Base-by-base conservation (phyloP, 2,797 vertebrate genomes). In the Mallotus villosus region DNA sequence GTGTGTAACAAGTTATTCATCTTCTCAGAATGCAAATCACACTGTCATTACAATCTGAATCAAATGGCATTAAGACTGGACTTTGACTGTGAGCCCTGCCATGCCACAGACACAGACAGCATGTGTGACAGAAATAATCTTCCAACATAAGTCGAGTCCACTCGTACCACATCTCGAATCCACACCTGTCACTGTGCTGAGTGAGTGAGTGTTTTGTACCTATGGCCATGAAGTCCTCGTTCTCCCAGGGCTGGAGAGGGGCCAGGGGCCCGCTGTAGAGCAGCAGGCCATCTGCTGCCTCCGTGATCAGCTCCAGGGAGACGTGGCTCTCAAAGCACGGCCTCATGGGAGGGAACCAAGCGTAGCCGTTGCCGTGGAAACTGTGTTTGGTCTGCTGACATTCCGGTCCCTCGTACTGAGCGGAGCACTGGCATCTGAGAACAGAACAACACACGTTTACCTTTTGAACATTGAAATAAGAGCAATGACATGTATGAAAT, bases 351-450 rank as follows among this genome's bases (percentile, higher is more conserved):
- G 74, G 93, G 87, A 95, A 95, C 94, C 94, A 95, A 69, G 94
- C 92, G 84, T 94, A 95, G 81, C 95, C 94, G 81, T 94, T 92
- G 81, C 94, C 92, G 71, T 92, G 92, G 93, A 95, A 95, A 92
- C 93, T 94, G 86, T 90, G 94, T 81, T 94, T 94, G 73, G 93
- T 94, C 85, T 94, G 94, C 86, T 96, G 94, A 90, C 95, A 96
- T 65, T 95, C 92, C 0, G 94, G 92, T 60, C 95, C 95, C n/a
- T 94, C 92, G 29, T 93, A 95, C 3, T 90, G 93, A 70, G 93
- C 76, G 8, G 91, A 90, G 82, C 95, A 96, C 59, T 92, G 93
- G 86, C 95, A 96, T 87, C 94, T 95, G 78, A 78, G 77, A 70
- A 74, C 58, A 70, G 34, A 77, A 22, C 71, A 24, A 61, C 68